Evolutionary conservation across 2,888 invertebrate genomes (phyloP).

Genomic region (Netelia fuscicornis): DNA sequence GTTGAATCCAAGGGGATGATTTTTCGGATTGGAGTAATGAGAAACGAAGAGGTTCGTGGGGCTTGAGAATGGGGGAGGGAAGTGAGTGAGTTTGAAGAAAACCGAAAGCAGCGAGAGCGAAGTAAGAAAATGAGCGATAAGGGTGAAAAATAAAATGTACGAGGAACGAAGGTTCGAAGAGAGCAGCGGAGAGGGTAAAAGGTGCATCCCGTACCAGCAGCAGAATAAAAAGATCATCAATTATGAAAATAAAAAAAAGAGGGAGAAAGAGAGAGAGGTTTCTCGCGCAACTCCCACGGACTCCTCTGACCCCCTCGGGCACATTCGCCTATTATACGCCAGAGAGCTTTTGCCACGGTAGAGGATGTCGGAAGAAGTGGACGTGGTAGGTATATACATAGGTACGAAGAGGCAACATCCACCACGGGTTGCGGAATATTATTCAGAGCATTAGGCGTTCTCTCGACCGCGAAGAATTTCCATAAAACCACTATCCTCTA

Average conservation of each 20-base stretch:
- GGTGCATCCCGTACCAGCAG: constrained; percentile 75
- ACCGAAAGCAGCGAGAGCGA: background rate
- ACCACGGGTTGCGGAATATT: constrained; percentile 80
- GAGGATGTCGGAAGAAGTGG: constrained; percentile 2
- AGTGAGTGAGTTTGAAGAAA: background rate
- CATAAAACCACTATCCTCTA: constrained; percentile 82
- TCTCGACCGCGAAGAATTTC: constrained; percentile 80
- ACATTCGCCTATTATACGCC: constrained; percentile 64
- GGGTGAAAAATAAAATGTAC: constrained; percentile 58
- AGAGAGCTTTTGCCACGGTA: constrained; percentile 32
- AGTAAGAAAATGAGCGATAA: constrained; percentile 30
- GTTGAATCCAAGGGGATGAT: constrained; percentile 15
- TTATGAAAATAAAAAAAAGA: constrained; percentile 69
- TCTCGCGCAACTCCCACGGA: constrained; percentile 43
- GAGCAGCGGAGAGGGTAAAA: constrained; percentile 63
- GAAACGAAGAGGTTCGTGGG: background rate
- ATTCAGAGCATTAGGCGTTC: constrained; percentile 82
- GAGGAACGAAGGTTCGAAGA: constrained; percentile 36
- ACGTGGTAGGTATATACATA: constrained; percentile 4
- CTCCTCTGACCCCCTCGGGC: constrained; percentile 45
- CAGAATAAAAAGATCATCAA: constrained; percentile 82
- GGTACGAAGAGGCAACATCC: constrained; percentile 68
- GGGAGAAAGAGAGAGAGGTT: constrained; percentile 48
- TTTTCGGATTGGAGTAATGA: background rate
- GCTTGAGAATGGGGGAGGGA: background rate